Percentiles rank a stretch among this genome's conserved stretches.
These are phyloP conservation scores for Chaetoderma sp. DNA, from an alignment of 2,888 invertebrate species.

Conservation along the genomic window DNA sequence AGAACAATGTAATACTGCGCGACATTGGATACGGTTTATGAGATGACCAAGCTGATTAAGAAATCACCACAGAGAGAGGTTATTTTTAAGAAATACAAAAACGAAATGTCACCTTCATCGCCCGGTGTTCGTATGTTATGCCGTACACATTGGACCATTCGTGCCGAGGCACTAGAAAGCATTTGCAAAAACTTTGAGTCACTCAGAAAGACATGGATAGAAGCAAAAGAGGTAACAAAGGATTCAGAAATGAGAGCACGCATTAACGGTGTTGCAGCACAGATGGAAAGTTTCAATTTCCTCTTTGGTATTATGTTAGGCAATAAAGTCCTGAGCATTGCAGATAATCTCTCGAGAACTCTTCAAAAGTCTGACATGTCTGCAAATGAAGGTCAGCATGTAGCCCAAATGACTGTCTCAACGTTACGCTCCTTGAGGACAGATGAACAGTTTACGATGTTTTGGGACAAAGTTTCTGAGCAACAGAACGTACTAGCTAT, in stretches of 20 bases:
- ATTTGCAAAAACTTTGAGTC: constrained; percentile 7
- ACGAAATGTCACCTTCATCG: constrained; percentile 21
- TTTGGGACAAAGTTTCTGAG: no score
- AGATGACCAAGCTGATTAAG: constrained; percentile 35
- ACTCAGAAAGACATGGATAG: not conserved
- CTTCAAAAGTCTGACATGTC: no score
- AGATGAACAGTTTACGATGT: no score
- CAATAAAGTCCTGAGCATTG: no score
- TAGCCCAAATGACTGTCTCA: no score
- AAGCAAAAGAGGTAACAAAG: not conserved
- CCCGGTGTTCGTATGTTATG: constrained; percentile 27
- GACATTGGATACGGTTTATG: constrained; percentile 31
- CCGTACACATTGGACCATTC: constrained; percentile 36
- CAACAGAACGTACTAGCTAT: no score
- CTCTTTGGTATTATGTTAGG: no score
- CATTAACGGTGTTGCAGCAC: no score
- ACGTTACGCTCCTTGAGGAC: no score
- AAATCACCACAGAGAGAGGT: constrained; percentile 31
- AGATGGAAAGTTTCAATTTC: no score
- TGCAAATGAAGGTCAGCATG: no score
- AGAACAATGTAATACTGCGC: constrained; percentile 14
- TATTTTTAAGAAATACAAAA: constrained; percentile 24
- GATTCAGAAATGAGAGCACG: not conserved
- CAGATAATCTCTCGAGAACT: no score
- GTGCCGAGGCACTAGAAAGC: constrained; percentile 16